Base-by-base conservation (phyloP, 2,797 vertebrate genomes). In the Pyrocephalus nanus region DNA sequence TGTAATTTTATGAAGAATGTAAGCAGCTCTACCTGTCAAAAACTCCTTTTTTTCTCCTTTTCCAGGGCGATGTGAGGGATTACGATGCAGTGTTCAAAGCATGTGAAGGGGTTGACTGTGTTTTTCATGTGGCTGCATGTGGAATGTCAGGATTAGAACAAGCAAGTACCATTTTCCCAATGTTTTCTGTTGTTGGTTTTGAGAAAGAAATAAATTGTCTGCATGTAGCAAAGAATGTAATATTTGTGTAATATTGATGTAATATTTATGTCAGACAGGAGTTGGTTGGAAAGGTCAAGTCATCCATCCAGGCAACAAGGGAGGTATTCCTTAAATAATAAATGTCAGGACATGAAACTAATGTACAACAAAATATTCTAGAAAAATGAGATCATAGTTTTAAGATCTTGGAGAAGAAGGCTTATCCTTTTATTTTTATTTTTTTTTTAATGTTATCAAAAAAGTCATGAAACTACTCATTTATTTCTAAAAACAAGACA, bases 131-230 rank as follows among this genome's bases (percentile, higher is more conserved):
- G 9, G 99, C 99, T 7, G 99, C 99, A 60, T 99, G 98, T 9
- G 99, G 99, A 91, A 99, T 99, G 98, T 98, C 98, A 0, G 99
- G 99, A 69, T 97, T 98, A 62, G 99, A 99, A 72, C 99, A 99
- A 98, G 99, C 99, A 88, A 98, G 96, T 96, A 95, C 26, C 57
- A 15, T 61, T 83, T 90, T 72, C 60, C 32, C 58, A 9, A 71
- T 20, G 1, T 72, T 57, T 88, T 77, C 27, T 88, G 45, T 34
- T 20, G n/a, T 66, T 58, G 32, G 17, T 81, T 74, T 70, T 57
- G 30, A 62, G 36, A 84, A 81, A 67, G 18, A 25, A 83, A 83
- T 60, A 18, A 42, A 38, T 13, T 65, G 27, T 32, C n/a, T 82
- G 21, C 36, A 30, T 3, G 1, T 51, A 70, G 51, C 38, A 72